Percentiles rank a stretch among this genome's conserved stretches.
Conservation (phyloP, 1,140 invertebrate species). For the Euborellia annulipes region DNA sequence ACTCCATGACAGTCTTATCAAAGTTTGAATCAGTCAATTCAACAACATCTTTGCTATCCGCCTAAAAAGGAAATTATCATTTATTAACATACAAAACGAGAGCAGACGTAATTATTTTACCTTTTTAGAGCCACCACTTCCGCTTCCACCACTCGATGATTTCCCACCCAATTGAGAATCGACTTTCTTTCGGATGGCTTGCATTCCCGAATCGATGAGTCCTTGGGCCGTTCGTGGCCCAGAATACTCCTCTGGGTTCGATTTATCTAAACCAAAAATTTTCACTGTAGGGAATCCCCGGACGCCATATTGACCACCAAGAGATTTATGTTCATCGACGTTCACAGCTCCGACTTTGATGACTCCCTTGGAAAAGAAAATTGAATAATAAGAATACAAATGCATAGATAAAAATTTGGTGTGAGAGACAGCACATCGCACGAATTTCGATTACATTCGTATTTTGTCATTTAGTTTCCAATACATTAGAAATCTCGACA, state of each 20-base stretch:
- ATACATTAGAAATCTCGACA: too few relatives aligned
- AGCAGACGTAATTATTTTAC: too few relatives aligned
- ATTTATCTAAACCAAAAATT: conserved; percentile 79
- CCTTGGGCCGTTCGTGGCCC: conserved; percentile 71
- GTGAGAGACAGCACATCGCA: too few relatives aligned
- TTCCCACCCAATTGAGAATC: conserved; percentile 45
- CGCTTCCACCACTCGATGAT: conserved; percentile 27
- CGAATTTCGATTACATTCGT: conserved; percentile 5
- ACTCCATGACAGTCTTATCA: conserved; percentile 73
- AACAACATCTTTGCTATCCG: conserved; percentile 60
- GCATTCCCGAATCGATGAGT: conserved; percentile 69
- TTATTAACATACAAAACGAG: too few relatives aligned
- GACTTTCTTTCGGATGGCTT: conserved; percentile 50
- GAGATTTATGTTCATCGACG: conserved; percentile 72
- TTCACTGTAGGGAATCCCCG: conserved; percentile 94
- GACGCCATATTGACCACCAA: conserved; percentile 68
- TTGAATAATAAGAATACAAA: conserved; percentile 4
- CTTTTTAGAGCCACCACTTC: conserved; percentile 20
- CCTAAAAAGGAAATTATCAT: too few relatives aligned
- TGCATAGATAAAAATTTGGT: too few relatives aligned
- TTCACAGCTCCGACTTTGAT: conserved; percentile 89
- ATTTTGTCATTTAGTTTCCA: not conserved
- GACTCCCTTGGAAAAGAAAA: conserved; percentile 47
- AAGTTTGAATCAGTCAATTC: conserved; percentile 92
- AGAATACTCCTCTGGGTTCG: conserved; percentile 72